These are phyloP conservation scores for Darevskia nairensis DNA, from an alignment of 2,797 vertebrate genomes.

Conservation along the genomic window DNA sequence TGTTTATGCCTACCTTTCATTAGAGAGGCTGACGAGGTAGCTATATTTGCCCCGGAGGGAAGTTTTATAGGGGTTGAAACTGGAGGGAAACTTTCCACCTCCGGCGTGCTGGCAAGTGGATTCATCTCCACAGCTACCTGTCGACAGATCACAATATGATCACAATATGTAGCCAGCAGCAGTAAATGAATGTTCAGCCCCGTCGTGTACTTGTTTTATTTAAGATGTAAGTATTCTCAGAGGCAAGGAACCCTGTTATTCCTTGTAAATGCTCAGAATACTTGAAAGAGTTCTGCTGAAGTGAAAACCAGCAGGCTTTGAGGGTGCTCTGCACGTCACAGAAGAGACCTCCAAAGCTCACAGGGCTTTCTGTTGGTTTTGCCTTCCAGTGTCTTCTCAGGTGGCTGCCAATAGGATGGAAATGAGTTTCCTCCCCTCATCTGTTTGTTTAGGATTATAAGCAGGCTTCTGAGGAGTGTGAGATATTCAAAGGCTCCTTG, in stretches of 20 bases:
- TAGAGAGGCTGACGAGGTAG: too few species aligned
- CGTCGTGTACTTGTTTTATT: too few species aligned
- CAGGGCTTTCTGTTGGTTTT: constrained; percentile 21
- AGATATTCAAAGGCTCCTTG: constrained; percentile 61
- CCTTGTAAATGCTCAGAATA: accelerated
- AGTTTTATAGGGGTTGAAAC: too few species aligned
- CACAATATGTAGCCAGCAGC: too few species aligned
- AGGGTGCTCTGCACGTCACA: not conserved
- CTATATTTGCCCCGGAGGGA: too few species aligned
- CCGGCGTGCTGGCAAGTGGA: too few species aligned
- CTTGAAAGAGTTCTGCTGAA: not conserved
- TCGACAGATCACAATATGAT: too few species aligned
- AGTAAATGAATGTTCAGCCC: too few species aligned
- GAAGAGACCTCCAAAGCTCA: not conserved
- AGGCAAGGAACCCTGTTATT: not conserved
- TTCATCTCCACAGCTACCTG: too few species aligned
- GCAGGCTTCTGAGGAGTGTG: constrained; percentile 16
- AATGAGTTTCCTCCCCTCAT: constrained; percentile 41
- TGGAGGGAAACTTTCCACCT: too few species aligned
- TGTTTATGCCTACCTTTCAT: too few species aligned
- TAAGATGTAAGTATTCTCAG: constrained; percentile 1
- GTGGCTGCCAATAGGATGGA: constrained; percentile 44
- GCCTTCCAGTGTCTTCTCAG: constrained; percentile 40
- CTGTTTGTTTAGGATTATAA: constrained; percentile 61
- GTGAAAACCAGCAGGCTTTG: not conserved